A percentile compares a stretch with the other conserved stretches of the same genome.
phyloP scores from a whole-genome alignment of 2,888 invertebrate genomes.

The Calliphora vomitoria region DNA sequence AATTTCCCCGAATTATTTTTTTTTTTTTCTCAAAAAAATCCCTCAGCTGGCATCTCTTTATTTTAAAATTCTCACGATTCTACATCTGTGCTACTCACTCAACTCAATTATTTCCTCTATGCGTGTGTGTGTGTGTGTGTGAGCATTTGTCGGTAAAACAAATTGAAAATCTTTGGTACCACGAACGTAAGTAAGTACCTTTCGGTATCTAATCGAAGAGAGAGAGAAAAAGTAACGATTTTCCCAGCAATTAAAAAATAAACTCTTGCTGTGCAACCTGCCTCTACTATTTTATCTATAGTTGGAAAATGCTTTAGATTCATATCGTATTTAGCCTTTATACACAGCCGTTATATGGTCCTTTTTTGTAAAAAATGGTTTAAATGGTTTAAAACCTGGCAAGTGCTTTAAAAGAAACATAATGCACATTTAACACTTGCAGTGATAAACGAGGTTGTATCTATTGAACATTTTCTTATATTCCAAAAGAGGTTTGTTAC shows the following conservation, averaged over 20 bases:
- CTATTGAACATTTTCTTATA: background rate
- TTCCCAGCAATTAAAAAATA: conserved; percentile 4
- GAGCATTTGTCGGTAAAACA: background rate
- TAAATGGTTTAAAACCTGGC: background rate
- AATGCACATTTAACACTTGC: conserved; percentile 15
- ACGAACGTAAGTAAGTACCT: background rate
- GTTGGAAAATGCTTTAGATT: background rate
- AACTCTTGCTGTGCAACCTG: conserved; percentile 12
- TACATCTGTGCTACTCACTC: conserved; percentile 11
- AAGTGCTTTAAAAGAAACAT: conserved; percentile 12
- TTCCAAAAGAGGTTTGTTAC: background rate
- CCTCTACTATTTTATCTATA: background rate
- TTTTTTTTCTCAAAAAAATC: background rate
- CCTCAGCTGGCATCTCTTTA: conserved; percentile 21
- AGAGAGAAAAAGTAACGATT: background rate
- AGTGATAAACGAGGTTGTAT: background rate
- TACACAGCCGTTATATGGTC: background rate
- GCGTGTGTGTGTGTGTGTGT: background rate
- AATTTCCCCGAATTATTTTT: background rate
- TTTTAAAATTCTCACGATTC: conserved; percentile 19
- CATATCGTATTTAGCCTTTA: background rate
- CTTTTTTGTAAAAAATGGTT: background rate
- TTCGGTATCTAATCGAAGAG: background rate
- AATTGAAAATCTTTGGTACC: conserved; percentile 2
- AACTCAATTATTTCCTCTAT: background rate